These are phyloP conservation scores for Castor canadensis DNA, from an alignment of 2,113 vertebrate species.

Conservation along the genomic window DNA sequence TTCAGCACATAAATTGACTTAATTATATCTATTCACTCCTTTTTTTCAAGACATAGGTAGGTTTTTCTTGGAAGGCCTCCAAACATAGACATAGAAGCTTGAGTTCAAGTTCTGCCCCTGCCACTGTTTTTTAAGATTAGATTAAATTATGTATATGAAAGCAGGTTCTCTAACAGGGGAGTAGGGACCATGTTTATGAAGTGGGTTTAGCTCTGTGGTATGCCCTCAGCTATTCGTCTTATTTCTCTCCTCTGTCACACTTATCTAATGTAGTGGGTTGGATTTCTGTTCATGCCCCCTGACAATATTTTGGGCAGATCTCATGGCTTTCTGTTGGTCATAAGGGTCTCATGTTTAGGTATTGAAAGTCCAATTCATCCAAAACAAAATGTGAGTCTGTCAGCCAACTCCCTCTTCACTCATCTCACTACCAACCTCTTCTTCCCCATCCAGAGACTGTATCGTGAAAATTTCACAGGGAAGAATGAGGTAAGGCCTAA, in stretches of 20 bases:
- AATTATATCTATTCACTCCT: not conserved
- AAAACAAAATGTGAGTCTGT: not conserved
- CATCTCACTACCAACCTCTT: not conserved
- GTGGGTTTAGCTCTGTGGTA: not conserved
- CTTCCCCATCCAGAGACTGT: no score
- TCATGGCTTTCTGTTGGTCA: not conserved
- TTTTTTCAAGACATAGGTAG: not conserved
- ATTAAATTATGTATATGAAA: not conserved
- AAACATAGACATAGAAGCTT: not conserved
- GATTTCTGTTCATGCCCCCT: not conserved
- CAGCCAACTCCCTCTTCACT: not conserved
- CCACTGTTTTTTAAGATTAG: not conserved
- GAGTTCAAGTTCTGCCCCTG: not conserved
- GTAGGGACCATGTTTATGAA: not conserved
- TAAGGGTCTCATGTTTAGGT: not conserved
- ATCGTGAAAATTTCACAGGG: no score
- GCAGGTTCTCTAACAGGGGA: not conserved
- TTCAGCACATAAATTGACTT: not conserved
- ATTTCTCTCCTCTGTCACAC: not conserved
- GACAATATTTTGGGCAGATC: not conserved
- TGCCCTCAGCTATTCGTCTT: not conserved
- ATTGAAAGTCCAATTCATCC: not conserved
- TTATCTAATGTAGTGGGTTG: not conserved
- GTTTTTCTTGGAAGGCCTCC: not conserved
- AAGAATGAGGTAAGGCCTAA: not conserved